Evolutionary conservation across 2,797 vertebrate species (phyloP), one percentile per base, ranked within the genome.

Genomic region (Hemibagrus guttatus): DNA sequence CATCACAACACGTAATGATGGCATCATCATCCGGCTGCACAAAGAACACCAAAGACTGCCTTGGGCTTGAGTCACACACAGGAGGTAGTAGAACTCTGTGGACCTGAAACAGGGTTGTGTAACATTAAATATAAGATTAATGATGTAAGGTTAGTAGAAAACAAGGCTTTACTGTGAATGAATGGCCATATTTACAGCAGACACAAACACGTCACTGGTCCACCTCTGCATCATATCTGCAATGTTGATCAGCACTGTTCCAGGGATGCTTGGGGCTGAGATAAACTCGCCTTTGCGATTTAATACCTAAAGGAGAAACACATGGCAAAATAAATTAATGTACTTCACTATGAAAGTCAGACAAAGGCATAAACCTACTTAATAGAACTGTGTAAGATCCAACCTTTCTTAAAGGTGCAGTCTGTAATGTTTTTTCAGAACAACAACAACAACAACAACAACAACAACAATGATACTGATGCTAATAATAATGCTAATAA

Each of bases 181-280:
- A 66, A 12, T n/a, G 5, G 13, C 3, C n/a, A 81, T 64, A 90
- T 93, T 92, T 88, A 96, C 95, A 84, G 88, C 92, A 35, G 95
- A 96, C 21, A 95, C 28, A 2, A 95, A 93, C 17, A 52, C 42
- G 42, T 96, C 94, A 16, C 88, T 91, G 68, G 95, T 96, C 96
- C 96, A 96, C 58, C 95, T 93, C 91, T 96, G 95, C 95, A 96
- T 93, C 86, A 96, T 26, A 88, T 96, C 95, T 4, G 93, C 96
- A 5, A 95, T 91, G 85, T 96, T 96, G 74, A 96, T 5, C 6
- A 96, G 92, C 79, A 95, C 92, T 0, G 93, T 91, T 54, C 92
- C 95, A 17, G 94, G 92, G 69, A 95, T 71, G 8, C 17, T 7
- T 26, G 95, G 94, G 17, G 83, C 93, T 6, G 61, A 39, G 75